Conservation (phyloP, 2,888 invertebrate genomes). For the Asteroscopus sphinx region DNA sequence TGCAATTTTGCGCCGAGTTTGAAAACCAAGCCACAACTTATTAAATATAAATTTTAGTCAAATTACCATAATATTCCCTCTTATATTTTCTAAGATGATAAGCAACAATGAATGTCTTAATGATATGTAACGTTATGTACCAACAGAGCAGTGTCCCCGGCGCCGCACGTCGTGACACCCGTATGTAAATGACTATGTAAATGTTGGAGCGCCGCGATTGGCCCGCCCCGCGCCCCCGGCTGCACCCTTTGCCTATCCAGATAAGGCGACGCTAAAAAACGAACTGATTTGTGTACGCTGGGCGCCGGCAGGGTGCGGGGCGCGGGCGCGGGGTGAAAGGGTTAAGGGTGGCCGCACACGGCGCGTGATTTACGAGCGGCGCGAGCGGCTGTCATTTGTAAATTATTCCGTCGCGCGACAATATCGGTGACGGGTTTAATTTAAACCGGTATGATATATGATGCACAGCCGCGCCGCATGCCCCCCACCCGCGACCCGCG, state of each 20-base stretch:
- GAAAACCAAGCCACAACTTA: too few relatives aligned
- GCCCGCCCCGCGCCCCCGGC: slow-evolving; percentile 45
- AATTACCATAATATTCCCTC: too few relatives aligned
- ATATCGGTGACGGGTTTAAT: slow-evolving; percentile 76
- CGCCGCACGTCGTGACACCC: slow-evolving; percentile 30
- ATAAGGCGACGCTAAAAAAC: slow-evolving; percentile 62
- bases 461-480: slow-evolving; percentile 20
- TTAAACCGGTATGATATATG: slow-evolving; percentile 80
- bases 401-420: slow-evolving; percentile 72
- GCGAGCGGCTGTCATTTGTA: slow-evolving; percentile 65
- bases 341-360: slow-evolving; percentile 61
- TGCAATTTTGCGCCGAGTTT: too few relatives aligned
- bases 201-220: slow-evolving; percentile 69
- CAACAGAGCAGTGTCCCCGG: too few relatives aligned
- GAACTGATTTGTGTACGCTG: slow-evolving; percentile 57
- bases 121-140: too few relatives aligned
- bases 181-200: slow-evolving; percentile 80
- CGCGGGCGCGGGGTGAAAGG: slow-evolving; percentile 49
- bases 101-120: too few relatives aligned
- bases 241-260: slow-evolving; percentile 54
- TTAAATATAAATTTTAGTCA: too few relatives aligned
- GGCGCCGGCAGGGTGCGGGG: slow-evolving; percentile 21
- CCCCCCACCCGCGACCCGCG: too few relatives aligned
- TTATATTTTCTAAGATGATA: too few relatives aligned
- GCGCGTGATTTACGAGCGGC: slow-evolving; percentile 68